phyloP scores from a whole-genome alignment of 2,113 vertebrate species.

The Clarias macrocephalus region DNA sequence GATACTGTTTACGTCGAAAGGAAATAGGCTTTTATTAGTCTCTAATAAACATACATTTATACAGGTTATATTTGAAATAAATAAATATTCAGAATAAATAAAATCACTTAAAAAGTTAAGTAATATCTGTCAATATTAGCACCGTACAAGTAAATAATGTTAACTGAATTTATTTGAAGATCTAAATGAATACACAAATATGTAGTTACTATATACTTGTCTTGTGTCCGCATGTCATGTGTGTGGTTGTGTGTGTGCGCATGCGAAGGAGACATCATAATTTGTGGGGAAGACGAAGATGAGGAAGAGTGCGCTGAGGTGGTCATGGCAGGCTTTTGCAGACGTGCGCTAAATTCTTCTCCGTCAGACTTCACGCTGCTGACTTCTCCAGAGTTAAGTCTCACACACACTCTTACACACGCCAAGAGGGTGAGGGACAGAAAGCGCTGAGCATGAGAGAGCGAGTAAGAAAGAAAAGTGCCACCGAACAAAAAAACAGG shows the following conservation, averaged over 20 bases:
- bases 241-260: not conserved
- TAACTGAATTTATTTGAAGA: not conserved
- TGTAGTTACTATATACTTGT: not conserved
- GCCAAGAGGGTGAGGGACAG: not conserved
- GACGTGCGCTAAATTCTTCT: slow-evolving; percentile 64
- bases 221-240: not conserved
- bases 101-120: not conserved
- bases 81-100: not conserved
- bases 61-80: not conserved
- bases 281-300: slow-evolving; percentile 40
- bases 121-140: not conserved
- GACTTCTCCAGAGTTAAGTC: slow-evolving; percentile 62
- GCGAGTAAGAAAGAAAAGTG: slow-evolving; percentile 19
- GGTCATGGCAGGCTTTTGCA: slow-evolving; percentile 27
- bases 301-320: slow-evolving; percentile 26
- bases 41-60: not conserved
- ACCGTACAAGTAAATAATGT: not conserved
- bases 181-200: not conserved
- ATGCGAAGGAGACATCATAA: slow-evolving; percentile 23
- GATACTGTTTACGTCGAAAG: not conserved
- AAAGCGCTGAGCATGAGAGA: slow-evolving; percentile 47
- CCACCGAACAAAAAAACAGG: not conserved
- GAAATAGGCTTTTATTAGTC: not conserved
- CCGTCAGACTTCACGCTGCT: slow-evolving; percentile 66
- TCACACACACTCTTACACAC: not conserved